Base-by-base conservation (phyloP, 2,888 invertebrate species). In the Phaonia tiefii region DNA sequence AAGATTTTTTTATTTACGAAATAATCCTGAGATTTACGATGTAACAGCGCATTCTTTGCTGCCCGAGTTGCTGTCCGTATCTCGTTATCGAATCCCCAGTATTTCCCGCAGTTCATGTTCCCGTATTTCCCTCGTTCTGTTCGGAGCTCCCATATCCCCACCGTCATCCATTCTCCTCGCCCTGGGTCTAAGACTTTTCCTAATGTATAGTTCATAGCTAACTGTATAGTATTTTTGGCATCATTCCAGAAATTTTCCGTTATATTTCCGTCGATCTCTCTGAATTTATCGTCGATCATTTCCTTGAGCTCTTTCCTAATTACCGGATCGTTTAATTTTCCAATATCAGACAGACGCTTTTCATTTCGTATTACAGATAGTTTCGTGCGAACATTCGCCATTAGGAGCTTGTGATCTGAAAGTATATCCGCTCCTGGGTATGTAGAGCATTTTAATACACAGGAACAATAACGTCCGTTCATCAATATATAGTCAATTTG, bases 401-500 rank as follows among this genome's bases (percentile, higher is more conserved):
- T 15, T 15, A 46, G 46, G 46, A 46, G 46, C n/a, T n/a, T n/a
- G n/a, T n/a, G n/a, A n/a, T n/a, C n/a, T n/a, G n/a, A n/a, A n/a
- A 15, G 2, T 51, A 22, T 51, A 17, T 51, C 51, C 15, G 51
- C 17, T 51, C 22, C 20, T 51, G 22, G 20, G 13, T 51, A 17
- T 51, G 51, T 22, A 11, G 51, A 44, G n/a, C 44, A 44, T 22
- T 51, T 51, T 51, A 20, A 20, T 7, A 51, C 13, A 3, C 51
- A 51, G 51, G 51, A 20, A 22, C 51, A 17, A 51, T 51, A 51
- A 17, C 15, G 51, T 51, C 51, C 20, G 20, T 51, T 51, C 20
- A 51, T 51, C 20, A 51, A 17, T 17, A 51, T 51, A 20, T 17
- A 51, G 13, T 17, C 51, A 20, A 51, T 51, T 51, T 8, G 51